These are phyloP conservation scores for Oncopeltus fasciatus DNA, from an alignment of 1,140 invertebrate species.

Conservation along the genomic window DNA sequence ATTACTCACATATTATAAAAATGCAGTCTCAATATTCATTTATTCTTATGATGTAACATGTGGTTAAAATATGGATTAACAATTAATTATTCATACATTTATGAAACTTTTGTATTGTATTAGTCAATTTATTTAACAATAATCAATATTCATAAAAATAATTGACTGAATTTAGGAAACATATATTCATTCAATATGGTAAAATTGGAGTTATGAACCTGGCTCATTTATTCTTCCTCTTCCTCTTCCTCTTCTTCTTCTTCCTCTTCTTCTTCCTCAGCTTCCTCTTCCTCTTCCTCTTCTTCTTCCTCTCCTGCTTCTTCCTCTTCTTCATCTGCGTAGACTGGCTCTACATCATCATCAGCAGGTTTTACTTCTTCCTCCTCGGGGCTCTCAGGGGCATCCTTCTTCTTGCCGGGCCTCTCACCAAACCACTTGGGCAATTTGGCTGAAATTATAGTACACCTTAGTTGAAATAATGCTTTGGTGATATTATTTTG, in stretches of 20 bases:
- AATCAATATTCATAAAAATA: no score
- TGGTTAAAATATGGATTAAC: no score
- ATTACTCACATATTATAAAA: no score
- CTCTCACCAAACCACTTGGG: slow-evolving; percentile 89
- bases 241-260: slow-evolving; percentile 1
- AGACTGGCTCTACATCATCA: slow-evolving; percentile 21
- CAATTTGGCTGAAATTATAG: slow-evolving; percentile 50
- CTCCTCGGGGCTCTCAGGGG: slow-evolving; percentile 72
- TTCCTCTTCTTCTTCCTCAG: slow-evolving; percentile 22
- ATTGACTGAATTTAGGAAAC: no score
- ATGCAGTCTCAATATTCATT: no score
- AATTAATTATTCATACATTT: no score
- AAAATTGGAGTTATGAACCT: not conserved
- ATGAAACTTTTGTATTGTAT: no score
- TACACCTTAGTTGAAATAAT: no score
- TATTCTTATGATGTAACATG: no score
- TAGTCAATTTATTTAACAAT: no score
- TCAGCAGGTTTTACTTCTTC: slow-evolving; percentile 27
- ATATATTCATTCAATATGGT: not conserved
- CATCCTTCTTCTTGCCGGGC: slow-evolving; percentile 78
- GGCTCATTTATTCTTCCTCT: not conserved
- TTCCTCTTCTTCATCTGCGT: slow-evolving; percentile 21
- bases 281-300: slow-evolving; percentile 24
- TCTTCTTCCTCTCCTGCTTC: slow-evolving; percentile 22
- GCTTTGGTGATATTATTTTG: no score